Evolutionary conservation across 1,140 invertebrate genomes (phyloP), one percentile per base, ranked within the genome.

Genomic region (Ectropis grisescens): DNA sequence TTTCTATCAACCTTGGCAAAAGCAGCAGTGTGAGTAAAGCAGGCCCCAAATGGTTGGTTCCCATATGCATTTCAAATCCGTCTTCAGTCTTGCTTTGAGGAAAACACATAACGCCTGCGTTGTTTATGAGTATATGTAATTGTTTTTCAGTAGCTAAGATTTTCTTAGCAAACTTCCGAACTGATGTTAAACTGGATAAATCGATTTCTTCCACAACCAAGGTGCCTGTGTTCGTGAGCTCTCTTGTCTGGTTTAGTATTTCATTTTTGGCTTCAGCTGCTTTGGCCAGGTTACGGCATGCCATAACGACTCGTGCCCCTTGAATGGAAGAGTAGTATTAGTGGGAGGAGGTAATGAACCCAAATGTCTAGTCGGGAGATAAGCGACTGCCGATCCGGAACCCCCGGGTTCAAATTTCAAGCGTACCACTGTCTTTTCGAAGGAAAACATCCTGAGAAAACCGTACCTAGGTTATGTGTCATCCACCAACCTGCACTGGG

Each of bases 221-320:
- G 2, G 79, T 44, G 23, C 83, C 79, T 14, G 50, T 58, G 11
- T 72, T 65, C 24, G 49, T 50, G 0, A 58, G 58, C 10, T 42
- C 43, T 37, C 61, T 53, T 0, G 52, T 58, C 29, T 60, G 52
- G 37, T 69, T 57, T n/a, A n/a, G n/a, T 16, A 84, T 79, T 37
- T 82, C 70, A n/a, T 68, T 38, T 41, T 81, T 81, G 1, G 82
- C 72, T 27, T 58, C 65, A 79, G 90, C 85, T 53, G 90, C 93
- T 59, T 87, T 88, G 10, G 79, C 54, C 31, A 90, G 64, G 81
- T 95, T 87, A 27, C 93, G 78, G 66, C 94, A 95, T 11, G 92
- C 93, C 85, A 96, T 86, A 29, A 94, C 87, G 24, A 95, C 87
- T 61, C 85, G 88, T 1, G 91, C 81, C 51, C 91, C 89, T 67